These are phyloP conservation scores for Himalopsyche japonica DNA, from an alignment of 2,888 invertebrate genomes.

Conservation along the genomic window DNA sequence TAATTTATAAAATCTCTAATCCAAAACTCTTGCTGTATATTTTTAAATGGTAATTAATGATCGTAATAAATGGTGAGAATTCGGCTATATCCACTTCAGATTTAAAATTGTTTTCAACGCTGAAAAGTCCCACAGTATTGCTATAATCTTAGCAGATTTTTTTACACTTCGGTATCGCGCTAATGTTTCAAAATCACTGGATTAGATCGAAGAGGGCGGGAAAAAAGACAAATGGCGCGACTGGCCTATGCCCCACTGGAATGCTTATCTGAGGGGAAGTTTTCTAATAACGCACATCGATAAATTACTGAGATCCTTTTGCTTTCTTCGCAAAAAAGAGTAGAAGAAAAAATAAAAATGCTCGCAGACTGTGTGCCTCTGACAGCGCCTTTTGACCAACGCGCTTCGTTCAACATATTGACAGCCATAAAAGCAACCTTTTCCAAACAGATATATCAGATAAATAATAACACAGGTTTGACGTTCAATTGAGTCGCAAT, in stretches of 20 bases:
- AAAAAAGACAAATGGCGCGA: constrained; percentile 32
- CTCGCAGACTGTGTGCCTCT: not conserved
- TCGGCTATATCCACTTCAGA: no score
- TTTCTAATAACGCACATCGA: constrained; percentile 39
- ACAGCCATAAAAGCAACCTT: not conserved
- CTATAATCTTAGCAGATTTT: no score
- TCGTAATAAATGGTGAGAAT: no score
- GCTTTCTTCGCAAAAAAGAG: not conserved
- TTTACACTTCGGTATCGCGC: not conserved
- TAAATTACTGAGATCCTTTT: constrained; percentile 27
- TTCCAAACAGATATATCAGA: not conserved
- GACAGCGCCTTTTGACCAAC: not conserved
- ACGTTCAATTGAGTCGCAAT: not conserved
- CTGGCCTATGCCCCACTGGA: constrained; percentile 16
- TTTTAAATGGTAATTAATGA: no score
- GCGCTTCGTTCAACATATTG: not conserved
- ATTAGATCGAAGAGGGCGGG: not conserved
- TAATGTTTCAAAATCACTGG: not conserved
- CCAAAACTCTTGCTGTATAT: no score
- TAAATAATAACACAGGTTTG: not conserved
- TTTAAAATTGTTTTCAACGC: no score
- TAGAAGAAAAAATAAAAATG: not conserved
- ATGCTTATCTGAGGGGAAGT: constrained; percentile 34
- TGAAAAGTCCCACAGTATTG: no score
- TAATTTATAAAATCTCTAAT: no score